Conservation (phyloP, 2,113 vertebrate genomes). For the Cygnus atratus region DNA sequence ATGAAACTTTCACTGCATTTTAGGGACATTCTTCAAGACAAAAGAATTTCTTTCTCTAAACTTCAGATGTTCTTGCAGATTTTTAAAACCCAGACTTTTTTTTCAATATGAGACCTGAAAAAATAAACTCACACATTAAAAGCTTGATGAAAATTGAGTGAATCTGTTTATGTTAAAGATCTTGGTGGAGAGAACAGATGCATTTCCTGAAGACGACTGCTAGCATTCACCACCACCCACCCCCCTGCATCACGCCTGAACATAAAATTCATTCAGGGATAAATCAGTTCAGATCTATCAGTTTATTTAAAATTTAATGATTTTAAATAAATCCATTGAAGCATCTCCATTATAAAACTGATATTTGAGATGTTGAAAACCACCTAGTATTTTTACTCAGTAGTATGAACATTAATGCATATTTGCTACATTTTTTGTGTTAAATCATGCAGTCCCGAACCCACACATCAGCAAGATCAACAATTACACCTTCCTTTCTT, state of each 20-base stretch:
- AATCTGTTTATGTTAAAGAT: background rate
- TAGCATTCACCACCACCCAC: no score
- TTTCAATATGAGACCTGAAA: background rate
- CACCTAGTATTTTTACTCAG: background rate
- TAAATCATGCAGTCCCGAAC: background rate
- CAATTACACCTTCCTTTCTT: background rate
- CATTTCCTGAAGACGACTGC: background rate
- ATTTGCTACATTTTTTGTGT: background rate
- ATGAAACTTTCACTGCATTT: background rate
- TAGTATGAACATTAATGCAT: background rate
- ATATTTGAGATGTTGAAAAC: rapidly evolving
- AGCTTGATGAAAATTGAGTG: background rate
- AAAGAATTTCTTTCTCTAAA: background rate
- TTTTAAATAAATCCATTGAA: background rate
- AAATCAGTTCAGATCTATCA: background rate
- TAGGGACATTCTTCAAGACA: background rate
- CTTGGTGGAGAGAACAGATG: background rate
- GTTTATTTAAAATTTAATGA: no score
- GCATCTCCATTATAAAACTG: background rate
- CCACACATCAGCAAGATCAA: background rate
- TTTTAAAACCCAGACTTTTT: background rate
- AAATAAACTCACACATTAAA: background rate
- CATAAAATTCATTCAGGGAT: rapidly evolving
- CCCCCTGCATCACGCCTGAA: rapidly evolving
- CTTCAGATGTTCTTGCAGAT: background rate